Conservation (phyloP, 2,113 vertebrate species). For the Oxygymnocypris stewartii region DNA sequence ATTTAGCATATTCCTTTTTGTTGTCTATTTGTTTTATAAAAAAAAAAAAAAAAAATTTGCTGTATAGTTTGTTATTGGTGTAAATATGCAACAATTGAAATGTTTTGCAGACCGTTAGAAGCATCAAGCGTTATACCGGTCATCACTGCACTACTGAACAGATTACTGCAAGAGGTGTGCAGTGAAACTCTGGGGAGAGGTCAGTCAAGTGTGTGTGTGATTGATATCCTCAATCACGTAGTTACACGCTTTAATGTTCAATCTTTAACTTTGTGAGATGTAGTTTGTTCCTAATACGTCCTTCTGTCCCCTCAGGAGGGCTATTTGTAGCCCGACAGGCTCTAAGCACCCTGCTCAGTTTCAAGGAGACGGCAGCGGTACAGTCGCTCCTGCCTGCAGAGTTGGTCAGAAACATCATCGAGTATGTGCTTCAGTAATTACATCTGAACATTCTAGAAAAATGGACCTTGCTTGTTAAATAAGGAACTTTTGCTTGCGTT, state of each 20-base stretch:
- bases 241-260: neutral
- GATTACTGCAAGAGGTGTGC: slow-evolving; percentile 77
- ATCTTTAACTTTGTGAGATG: neutral
- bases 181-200: slow-evolving; percentile 79
- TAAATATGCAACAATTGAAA: neutral
- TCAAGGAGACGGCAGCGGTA: slow-evolving; percentile 84
- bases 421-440: slow-evolving; percentile 68
- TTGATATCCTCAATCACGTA: neutral
- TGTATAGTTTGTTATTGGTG: neutral
- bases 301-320: slow-evolving; percentile 71
- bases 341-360: slow-evolving; percentile 86
- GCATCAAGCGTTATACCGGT: slow-evolving; percentile 69
- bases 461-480: neutral
- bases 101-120: slow-evolving; percentile 79
- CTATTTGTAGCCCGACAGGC: slow-evolving; percentile 90
- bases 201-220: slow-evolving; percentile 65
- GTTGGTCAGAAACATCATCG: slow-evolving; percentile 78
- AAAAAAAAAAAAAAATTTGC: too few species aligned
- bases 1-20: too few species aligned
- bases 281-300: neutral
- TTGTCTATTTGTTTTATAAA: too few species aligned
- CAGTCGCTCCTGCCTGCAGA: slow-evolving; percentile 81
- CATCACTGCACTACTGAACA: slow-evolving; percentile 75
- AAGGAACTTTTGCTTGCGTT: neutral
- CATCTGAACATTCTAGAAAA: neutral